Base-by-base conservation (phyloP, 1,140 invertebrate species). In the Halyomorpha halys region DNA sequence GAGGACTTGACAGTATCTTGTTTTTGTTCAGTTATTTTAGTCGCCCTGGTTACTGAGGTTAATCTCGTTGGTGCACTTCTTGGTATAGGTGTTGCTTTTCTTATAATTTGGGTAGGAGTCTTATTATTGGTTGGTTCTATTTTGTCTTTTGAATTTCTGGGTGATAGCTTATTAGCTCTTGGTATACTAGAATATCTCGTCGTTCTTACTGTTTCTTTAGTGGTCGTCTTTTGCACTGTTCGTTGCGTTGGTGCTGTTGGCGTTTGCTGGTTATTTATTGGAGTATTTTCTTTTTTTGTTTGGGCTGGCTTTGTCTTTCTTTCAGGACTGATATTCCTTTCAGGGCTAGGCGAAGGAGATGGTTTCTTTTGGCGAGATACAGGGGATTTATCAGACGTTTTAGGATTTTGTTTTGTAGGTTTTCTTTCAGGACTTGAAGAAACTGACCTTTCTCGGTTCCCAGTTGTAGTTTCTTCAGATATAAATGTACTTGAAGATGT, bases 321-420 rank as follows among this genome's bases (percentile, higher is more conserved):
- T 6, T 19, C 47, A 1, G 47, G 47, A 49, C 47, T 49, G 2
- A 21, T 44, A n/a, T 30, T 63, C 25, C 62, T 53, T 14, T 63
- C 62, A 11, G 62, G 62, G 25, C 47, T 63, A 18, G 62, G 19
- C 16, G 39, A 21, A 54, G 54, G 54, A 15, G 23, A 23, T 3
- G 18, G 13, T 19, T 4, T 45, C 16, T 49, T 11, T 49, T 49
- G 47, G 4, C 47, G 4, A 4, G 11, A 5, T 1, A n/a, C 1
- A 8, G 47, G n/a, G 6, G 47, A 21, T 49, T 49, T 49, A 19
- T 49, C 21, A 49, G 47, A 11, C 21, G 47, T n/a, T 49, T 49
- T 18, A n/a, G 47, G 34, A 13, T 3, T 13, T 1, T 39, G 34
- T 39, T 39, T 13, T 6, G 34, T 39, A 13, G 34, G 34, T 39